phyloP scores from a whole-genome alignment of 2,888 invertebrate genomes.

The Philopedon plagiatum region DNA sequence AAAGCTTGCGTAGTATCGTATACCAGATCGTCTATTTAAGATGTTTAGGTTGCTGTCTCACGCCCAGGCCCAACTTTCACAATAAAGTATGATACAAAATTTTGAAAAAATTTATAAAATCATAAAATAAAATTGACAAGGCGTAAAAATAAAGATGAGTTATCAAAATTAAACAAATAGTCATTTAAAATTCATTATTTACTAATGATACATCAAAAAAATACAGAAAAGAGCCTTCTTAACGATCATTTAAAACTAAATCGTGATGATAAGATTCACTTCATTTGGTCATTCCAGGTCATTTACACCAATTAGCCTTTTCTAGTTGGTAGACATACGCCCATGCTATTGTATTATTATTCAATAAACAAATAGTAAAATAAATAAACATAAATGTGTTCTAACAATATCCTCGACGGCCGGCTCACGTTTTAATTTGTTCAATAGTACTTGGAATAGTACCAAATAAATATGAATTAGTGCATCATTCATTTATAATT shows the following conservation, averaged over 20 bases:
- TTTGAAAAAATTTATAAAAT: no score
- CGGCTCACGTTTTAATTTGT: neutral
- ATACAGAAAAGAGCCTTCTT: no score
- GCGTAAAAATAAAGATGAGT: no score
- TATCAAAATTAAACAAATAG: neutral
- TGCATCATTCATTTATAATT: neutral
- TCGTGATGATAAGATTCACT: neutral
- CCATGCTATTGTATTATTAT: neutral
- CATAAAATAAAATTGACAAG: no score
- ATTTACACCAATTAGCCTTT: constrained; percentile 13
- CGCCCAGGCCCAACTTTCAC: no score
- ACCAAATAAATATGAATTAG: neutral
- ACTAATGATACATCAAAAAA: neutral
- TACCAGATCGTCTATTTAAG: no score
- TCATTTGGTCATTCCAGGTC: neutral
- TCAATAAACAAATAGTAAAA: constrained; percentile 6
- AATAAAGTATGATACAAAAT: no score
- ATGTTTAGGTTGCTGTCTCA: no score
- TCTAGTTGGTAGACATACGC: neutral
- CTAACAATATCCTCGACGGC: neutral
- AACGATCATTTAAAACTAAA: neutral
- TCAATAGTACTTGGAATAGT: neutral
- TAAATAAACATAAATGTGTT: constrained; percentile 9
- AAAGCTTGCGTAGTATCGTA: no score
- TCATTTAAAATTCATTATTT: neutral